phyloP scores from a whole-genome alignment of 2,113 vertebrate genomes.

The Anarhynchus alexandrinus region DNA sequence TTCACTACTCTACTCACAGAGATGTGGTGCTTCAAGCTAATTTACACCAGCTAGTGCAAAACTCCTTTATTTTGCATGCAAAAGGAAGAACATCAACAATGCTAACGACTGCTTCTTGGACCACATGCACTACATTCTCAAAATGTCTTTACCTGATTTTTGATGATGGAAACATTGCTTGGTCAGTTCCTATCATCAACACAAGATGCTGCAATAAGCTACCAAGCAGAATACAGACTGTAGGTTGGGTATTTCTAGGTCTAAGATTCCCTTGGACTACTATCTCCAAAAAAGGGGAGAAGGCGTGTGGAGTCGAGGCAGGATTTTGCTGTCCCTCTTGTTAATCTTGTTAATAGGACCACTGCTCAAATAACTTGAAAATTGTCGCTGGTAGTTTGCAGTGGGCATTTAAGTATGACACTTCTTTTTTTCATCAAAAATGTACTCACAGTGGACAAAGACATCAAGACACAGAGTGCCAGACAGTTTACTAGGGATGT shows the following conservation, averaged over 20 bases:
- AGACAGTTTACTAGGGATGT: not conserved
- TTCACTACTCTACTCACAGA: not conserved
- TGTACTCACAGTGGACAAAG: not conserved
- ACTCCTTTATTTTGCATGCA: not conserved
- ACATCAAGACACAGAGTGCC: not conserved
- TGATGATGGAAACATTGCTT: not conserved
- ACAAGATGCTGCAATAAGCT: not conserved
- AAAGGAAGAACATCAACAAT: not conserved
- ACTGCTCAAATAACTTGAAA: not conserved
- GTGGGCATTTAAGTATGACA: not conserved
- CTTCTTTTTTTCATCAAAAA: not conserved
- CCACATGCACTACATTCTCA: fast-evolving
- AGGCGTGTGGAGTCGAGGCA: not conserved
- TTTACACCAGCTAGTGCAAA: not conserved
- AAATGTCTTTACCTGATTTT: not conserved
- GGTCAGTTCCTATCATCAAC: not conserved
- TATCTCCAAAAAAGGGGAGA: not conserved
- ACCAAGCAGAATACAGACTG: not conserved
- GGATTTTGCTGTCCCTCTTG: not conserved
- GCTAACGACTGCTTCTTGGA: not conserved
- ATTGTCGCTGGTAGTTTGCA: not conserved
- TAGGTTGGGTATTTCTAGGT: not conserved
- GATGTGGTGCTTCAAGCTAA: not conserved
- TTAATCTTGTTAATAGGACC: not conserved
- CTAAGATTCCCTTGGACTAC: not conserved